Base-by-base conservation (phyloP, 1,140 invertebrate species). In the Cardiocondyla obscurior region DNA sequence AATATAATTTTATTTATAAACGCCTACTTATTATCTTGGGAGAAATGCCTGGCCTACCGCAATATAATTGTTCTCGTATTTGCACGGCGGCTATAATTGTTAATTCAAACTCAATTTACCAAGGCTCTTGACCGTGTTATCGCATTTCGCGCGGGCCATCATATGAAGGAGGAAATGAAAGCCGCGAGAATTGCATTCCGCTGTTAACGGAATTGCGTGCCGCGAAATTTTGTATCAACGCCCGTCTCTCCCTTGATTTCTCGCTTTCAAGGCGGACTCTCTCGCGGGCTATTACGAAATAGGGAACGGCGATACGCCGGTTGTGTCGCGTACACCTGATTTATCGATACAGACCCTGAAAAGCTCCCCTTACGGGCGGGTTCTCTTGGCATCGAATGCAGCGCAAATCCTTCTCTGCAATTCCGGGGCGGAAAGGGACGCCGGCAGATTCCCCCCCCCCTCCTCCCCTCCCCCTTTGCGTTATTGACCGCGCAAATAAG, bases 401-500 rank as follows among this genome's bases (percentile, higher is more conserved):
- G 22, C 60, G 60, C 44, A 39, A 51, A 67, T 65, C 36, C 42
- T n/a, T 74, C 22, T 69, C 19, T 19, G 30, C 39, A 64, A 65
- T 74, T 76, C 30, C 51, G 3, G 49, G 3, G 36, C 22, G 10
- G 14, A 46, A 53, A 62, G 42, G 60, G 44, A 19, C 14, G 25
- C 12, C 12, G 39, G 39, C 57, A 85, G 51, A 85, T 76, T 74
- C 49, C 55, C 57, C 16, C n/a, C n/a, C n/a, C n/a, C n/a, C n/a
- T n/a, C n/a, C n/a, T n/a, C n/a, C n/a, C n/a, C n/a, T n/a, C n/a
- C n/a, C n/a, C n/a, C n/a, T n/a, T n/a, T 25, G 33, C 60, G 76
- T 64, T 85, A 85, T 69, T 74, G 67, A 82, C 82, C 64, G 64
- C 69, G 82, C 64, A 88, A 88, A 87, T 73, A 85, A 85, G 85